Evolutionary conservation across 2,888 invertebrate genomes (phyloP).

Genomic region (Thalpophila matura): DNA sequence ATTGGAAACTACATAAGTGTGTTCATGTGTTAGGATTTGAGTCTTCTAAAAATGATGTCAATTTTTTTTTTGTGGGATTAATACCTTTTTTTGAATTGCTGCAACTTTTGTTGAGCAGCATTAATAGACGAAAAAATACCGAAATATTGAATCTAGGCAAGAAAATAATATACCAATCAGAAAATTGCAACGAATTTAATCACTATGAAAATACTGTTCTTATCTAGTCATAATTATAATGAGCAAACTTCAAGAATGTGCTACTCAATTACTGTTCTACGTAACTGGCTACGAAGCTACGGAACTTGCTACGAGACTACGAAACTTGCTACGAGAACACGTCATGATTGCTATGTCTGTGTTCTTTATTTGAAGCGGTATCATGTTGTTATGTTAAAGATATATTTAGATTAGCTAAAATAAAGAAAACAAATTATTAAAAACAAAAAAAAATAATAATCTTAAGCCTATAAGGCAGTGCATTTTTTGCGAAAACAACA

Average conservation of each 20-base stretch:
- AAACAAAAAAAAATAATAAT: constrained; percentile 24
- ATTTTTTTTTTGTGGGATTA: no score
- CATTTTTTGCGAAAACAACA: no score
- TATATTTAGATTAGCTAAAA: background rate
- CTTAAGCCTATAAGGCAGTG: constrained; percentile 12
- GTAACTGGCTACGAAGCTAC: constrained; percentile 12
- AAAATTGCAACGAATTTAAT: no score
- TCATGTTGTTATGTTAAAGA: background rate
- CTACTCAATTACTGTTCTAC: constrained; percentile 2
- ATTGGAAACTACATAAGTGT: background rate
- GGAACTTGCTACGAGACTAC: constrained; percentile 24
- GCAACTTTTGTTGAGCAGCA: no score
- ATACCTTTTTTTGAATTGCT: no score
- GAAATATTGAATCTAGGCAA: no score
- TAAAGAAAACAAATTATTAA: constrained; percentile 10
- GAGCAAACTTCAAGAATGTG: constrained; percentile 8
- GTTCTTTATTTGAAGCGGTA: background rate
- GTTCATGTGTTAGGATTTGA: background rate
- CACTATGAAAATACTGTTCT: no score
- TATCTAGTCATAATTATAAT: constrained; percentile 6
- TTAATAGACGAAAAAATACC: no score
- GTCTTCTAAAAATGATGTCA: background rate
- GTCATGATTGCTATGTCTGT: constrained; percentile 10
- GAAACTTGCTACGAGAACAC: constrained; percentile 15
- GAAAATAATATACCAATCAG: no score